phyloP scores from a whole-genome alignment of 2,888 invertebrate genomes.

The Flexamia atlantica region DNA sequence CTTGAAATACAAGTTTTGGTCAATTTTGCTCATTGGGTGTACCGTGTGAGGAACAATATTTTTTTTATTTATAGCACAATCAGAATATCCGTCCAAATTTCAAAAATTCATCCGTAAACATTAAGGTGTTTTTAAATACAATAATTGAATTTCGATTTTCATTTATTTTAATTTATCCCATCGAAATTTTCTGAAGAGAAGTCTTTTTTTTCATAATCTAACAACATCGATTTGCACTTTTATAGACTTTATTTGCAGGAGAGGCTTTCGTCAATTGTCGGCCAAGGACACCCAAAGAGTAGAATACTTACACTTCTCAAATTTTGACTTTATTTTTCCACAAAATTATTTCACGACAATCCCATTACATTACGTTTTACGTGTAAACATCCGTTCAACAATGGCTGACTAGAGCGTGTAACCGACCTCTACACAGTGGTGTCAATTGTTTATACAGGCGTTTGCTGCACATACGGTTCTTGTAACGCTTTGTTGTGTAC shows the following conservation, averaged over 20 bases:
- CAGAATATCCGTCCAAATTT: slow-evolving; percentile 23
- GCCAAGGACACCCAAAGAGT: slow-evolving; percentile 9
- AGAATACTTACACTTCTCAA: background rate
- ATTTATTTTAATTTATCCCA: too few relatives aligned
- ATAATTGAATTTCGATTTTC: too few relatives aligned
- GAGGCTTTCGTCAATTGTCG: too few relatives aligned
- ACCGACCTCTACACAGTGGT: slow-evolving; percentile 9
- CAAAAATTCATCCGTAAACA: background rate
- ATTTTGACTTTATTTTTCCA: too few relatives aligned
- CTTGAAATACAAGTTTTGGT: background rate
- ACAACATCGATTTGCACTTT: too few relatives aligned
- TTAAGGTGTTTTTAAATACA: too few relatives aligned
- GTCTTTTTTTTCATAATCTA: too few relatives aligned
- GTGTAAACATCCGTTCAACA: background rate
- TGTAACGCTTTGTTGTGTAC: background rate
- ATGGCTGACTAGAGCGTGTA: background rate
- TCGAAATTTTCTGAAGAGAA: too few relatives aligned
- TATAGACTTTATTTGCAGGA: too few relatives aligned
- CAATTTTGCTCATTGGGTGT: background rate
- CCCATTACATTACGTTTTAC: background rate
- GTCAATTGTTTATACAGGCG: slow-evolving; percentile 24
- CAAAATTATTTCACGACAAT: too few relatives aligned
- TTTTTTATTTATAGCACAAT: background rate
- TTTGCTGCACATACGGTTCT: background rate
- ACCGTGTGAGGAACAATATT: background rate